Evolutionary conservation across 2,113 vertebrate species (phyloP).

Genomic region (Pyxicephalus adspersus): DNA sequence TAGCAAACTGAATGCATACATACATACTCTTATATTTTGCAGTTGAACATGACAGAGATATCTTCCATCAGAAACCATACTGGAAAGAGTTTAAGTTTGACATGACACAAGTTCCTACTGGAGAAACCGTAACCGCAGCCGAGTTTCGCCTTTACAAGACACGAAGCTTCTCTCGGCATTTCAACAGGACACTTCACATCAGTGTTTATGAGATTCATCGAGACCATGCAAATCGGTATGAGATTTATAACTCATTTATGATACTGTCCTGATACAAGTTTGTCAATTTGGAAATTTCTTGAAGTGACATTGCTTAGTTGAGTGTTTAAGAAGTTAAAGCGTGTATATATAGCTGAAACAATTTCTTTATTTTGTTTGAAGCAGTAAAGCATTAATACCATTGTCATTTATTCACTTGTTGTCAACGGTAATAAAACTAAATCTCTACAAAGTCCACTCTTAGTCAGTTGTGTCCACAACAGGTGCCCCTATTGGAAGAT

Average conservation of each 20-base stretch:
- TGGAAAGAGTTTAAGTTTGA: slow-evolving; percentile 98
- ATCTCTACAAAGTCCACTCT: too few species aligned
- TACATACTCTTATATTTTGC: slow-evolving; percentile 39
- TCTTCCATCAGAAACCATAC: slow-evolving; percentile 83
- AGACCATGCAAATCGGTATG: slow-evolving; percentile 81
- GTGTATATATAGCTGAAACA: too few species aligned
- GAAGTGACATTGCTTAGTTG: too few species aligned
- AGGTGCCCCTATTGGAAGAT: too few species aligned
- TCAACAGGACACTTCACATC: slow-evolving; percentile 86
- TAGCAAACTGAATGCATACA: neutral
- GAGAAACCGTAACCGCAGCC: slow-evolving; percentile 85
- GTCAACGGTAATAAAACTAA: too few species aligned
- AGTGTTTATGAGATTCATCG: slow-evolving; percentile 86
- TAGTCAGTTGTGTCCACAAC: too few species aligned
- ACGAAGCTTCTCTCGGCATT: slow-evolving; percentile 68
- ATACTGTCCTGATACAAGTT: too few species aligned
- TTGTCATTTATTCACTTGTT: too few species aligned
- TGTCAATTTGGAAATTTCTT: too few species aligned
- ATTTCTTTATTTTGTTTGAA: too few species aligned
- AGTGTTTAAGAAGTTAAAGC: too few species aligned
- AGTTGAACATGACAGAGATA: slow-evolving; percentile 89
- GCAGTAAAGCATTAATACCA: too few species aligned
- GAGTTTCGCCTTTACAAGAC: slow-evolving; percentile 95
- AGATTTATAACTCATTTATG: neutral
- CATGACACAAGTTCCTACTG: slow-evolving; percentile 86